Base-by-base conservation (phyloP, 2,113 vertebrate genomes). In the Bos javanicus region DNA sequence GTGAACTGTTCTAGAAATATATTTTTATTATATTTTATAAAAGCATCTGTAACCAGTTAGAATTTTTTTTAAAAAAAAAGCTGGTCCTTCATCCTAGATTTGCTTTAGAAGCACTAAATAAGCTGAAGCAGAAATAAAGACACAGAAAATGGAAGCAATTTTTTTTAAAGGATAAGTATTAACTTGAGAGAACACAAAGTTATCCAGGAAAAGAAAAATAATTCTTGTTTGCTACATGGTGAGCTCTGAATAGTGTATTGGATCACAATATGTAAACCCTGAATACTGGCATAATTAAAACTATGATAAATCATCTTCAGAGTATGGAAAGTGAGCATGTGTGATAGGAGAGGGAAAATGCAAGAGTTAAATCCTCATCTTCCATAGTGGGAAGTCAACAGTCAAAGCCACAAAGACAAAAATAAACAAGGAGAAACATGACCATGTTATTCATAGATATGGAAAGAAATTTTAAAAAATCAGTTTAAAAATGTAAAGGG, bases 191-290 rank as follows among this genome's bases (percentile, higher is more conserved):
- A 62, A 95, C 87, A 93, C 36, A 86, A 87, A 93, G 74, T 25
- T 67, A 59, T 74, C 14, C 54, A 82, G 76, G 28, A 95, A 97
- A 93, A 80, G 86, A 92, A 97, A 97, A 96, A 43, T 90, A 94
- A 97, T 97, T 97, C 97, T 30, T 78, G 50, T 87, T 95, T 94
- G 96, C 92, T 95, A 92, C 88, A 90, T 88, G 90, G 50, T 96
- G 78, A 90, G 80, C 94, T 96, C 64, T 95, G 67, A 97, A 71
- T 85, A 89, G 56, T 86, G 82, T 81, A 78, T 86, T 50, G 36
- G 92, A 81, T 95, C 54, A 94, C 67, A 91, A 92, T 74, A 87
- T 84, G 46, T 91, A 90, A 97, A 97, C 60, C 95, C 43, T 97
- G 93, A 96, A 95, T 95, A 94, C 15, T 88, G 81, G 88, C 86